A percentile compares a stretch with the other conserved stretches of the same genome.
These are phyloP conservation scores for Enteromius treurensis DNA, from an alignment of 2,797 vertebrate genomes.

Conservation along the genomic window DNA sequence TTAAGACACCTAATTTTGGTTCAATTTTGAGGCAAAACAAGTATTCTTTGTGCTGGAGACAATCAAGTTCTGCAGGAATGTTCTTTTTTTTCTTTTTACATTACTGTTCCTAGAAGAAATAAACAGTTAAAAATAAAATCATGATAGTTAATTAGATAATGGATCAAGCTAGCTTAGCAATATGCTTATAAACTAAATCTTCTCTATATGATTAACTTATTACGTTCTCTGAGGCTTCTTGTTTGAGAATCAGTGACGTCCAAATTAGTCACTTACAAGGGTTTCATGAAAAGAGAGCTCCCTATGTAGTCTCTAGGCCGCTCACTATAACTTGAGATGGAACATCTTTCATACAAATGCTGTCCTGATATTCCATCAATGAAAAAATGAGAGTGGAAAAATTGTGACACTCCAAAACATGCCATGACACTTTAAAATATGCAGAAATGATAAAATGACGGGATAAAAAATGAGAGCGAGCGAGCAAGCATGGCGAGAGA, in stretches of 20 bases:
- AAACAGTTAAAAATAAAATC: too few relatives aligned
- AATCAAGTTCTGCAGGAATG: background rate
- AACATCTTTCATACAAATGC: background rate
- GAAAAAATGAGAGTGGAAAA: slow-evolving; percentile 1
- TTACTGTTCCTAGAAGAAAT: too few relatives aligned
- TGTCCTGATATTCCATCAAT: background rate
- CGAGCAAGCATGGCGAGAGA: slow-evolving; percentile 19
- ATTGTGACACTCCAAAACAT: slow-evolving; percentile 6
- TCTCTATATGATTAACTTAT: background rate
- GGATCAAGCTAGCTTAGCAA: background rate
- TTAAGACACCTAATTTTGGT: background rate
- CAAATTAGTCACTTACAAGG: too few relatives aligned
- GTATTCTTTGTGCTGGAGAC: background rate
- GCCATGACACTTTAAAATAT: background rate
- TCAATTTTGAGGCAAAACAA: background rate
- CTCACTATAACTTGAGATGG: background rate
- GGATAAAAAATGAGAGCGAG: slow-evolving; percentile 10
- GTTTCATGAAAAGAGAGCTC: background rate
- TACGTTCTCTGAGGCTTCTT: background rate
- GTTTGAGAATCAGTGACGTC: background rate
- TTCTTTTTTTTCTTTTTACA: too few relatives aligned
- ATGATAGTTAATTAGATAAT: background rate
- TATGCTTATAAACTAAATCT: background rate
- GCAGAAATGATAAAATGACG: slow-evolving; percentile 14
- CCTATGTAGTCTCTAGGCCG: background rate